Percentiles rank a stretch among this genome's conserved stretches.
phyloP scores from a whole-genome alignment of 2,888 invertebrate genomes.

The Lasioglossum pauxillum region DNA sequence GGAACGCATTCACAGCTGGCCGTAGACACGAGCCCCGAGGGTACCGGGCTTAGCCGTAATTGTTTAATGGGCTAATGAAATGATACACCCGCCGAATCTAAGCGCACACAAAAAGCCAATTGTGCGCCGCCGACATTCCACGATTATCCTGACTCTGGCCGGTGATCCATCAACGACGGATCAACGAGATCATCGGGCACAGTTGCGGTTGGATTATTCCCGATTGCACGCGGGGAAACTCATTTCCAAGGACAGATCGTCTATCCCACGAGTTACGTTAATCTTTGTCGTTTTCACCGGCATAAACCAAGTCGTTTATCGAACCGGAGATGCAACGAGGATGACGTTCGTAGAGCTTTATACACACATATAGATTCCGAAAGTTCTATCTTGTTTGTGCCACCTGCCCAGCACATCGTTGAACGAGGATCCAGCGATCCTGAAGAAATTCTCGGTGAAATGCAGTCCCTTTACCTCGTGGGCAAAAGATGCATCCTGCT shows the following conservation, averaged over 20 bases:
- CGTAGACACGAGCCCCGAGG: conserved; percentile 65
- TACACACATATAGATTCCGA: no score
- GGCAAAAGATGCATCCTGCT: conserved; percentile 76
- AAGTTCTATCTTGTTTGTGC: no score
- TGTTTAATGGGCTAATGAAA: conserved; percentile 81
- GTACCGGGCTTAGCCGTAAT: conserved; percentile 72
- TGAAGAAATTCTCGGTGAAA: conserved; percentile 67
- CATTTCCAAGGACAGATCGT: background rate
- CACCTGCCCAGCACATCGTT: background rate
- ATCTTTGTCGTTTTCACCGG: no score
- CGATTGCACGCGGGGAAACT: background rate
- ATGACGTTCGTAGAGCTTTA: no score
- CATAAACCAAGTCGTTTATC: no score
- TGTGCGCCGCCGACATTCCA: conserved; percentile 68
- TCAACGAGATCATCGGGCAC: conserved; percentile 15
- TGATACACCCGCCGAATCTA: conserved; percentile 80
- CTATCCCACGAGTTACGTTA: background rate
- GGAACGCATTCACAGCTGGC: conserved; percentile 75
- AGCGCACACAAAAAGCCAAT: conserved; percentile 74
- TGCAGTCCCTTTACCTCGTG: conserved; percentile 71
- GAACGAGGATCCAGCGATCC: conserved; percentile 72
- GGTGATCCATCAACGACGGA: conserved; percentile 21
- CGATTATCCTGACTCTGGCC: conserved; percentile 57
- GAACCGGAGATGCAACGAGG: no score
- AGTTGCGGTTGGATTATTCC: background rate